Conservation (phyloP, 2,113 vertebrate genomes). For the Diadophis punctatus region DNA sequence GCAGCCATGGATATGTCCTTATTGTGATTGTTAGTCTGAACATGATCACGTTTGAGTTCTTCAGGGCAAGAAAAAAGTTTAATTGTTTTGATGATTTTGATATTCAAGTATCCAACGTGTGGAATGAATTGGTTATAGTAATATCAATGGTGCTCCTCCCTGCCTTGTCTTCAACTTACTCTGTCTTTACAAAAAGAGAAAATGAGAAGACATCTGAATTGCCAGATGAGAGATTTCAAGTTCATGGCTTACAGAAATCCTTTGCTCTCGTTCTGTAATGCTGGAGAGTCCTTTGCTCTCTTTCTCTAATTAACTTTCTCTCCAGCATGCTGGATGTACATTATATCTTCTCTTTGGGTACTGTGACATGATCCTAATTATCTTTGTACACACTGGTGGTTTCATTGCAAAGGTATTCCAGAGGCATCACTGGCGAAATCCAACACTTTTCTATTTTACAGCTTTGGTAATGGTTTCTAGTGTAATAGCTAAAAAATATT, state of each 20-base stretch:
- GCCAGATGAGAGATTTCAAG: not conserved
- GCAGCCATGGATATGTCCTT: not conserved
- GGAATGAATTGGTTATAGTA: not conserved
- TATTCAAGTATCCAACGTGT: not conserved
- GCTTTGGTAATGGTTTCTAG: not conserved
- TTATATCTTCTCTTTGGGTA: not conserved
- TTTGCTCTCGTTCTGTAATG: not conserved
- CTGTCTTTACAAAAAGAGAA: not conserved
- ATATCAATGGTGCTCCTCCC: not conserved
- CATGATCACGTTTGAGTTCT: not conserved
- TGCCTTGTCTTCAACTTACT: not conserved
- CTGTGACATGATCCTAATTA: not conserved
- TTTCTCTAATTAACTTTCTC: not conserved
- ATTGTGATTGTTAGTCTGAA: not conserved
- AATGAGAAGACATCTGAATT: not conserved
- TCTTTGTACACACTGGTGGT: no score
- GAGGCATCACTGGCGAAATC: not conserved
- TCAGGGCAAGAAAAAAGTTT: not conserved
- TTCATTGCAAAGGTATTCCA: not conserved
- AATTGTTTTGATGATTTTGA: not conserved
- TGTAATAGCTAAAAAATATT: not conserved
- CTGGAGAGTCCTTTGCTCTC: not conserved
- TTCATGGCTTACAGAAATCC: not conserved
- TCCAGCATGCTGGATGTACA: not conserved
- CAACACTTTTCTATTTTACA: not conserved